Evolutionary conservation across 1,140 invertebrate species (phyloP).

Genomic region (Wasmannia auropunctata): DNA sequence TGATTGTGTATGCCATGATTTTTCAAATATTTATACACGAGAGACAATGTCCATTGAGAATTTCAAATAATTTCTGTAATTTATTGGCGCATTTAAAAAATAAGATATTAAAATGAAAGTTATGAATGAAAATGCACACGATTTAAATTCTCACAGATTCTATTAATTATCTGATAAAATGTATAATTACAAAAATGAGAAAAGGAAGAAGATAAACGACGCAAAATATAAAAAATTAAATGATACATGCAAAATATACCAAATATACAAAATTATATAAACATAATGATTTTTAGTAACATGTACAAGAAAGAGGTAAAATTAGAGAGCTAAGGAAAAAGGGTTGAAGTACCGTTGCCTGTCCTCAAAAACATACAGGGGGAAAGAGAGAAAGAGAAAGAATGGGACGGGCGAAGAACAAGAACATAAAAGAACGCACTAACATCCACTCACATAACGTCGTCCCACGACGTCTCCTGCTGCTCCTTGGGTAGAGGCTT

Average conservation of each 20-base stretch:
- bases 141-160: background rate
- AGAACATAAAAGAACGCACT: conserved; percentile 64
- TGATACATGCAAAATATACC: background rate
- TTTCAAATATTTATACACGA: too few species aligned
- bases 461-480: background rate
- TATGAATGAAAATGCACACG: background rate
- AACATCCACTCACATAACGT: conserved; percentile 75
- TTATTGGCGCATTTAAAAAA: background rate
- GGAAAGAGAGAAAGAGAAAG: background rate
- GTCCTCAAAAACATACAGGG: too few species aligned
- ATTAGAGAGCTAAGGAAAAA: background rate
- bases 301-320: background rate
- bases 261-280: too few species aligned
- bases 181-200: background rate
- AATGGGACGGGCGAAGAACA: background rate
- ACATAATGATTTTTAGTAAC: too few species aligned
- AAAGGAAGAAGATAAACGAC: background rate
- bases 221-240: background rate
- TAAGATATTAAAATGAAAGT: background rate
- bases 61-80: too few species aligned
- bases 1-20: too few species aligned
- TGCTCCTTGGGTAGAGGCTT: conserved; percentile 66
- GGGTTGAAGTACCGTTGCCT: too few species aligned
- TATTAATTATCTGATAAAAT: background rate
- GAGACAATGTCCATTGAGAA: too few species aligned